phyloP scores from a whole-genome alignment of 2,113 vertebrate genomes.

The Serilophus lunatus region DNA sequence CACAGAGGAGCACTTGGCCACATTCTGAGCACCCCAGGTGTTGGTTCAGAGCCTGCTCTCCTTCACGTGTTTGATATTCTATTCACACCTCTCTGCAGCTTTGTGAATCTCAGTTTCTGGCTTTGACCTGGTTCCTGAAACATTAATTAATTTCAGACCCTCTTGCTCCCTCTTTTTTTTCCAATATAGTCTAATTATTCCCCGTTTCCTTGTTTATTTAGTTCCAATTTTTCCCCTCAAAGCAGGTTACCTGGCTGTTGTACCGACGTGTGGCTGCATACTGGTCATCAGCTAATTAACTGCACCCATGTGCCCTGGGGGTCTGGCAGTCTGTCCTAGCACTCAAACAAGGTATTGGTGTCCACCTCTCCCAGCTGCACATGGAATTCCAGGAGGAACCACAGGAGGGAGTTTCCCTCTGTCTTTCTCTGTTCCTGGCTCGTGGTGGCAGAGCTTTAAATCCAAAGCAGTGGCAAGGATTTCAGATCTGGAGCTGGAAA shows the following conservation, averaged over 20 bases:
- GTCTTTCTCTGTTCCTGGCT: neutral
- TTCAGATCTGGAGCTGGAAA: neutral
- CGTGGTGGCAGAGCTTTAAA: neutral
- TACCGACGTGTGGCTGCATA: neutral
- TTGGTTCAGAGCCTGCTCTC: neutral
- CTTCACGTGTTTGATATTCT: neutral
- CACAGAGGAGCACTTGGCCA: neutral
- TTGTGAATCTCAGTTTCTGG: neutral
- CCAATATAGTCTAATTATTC: neutral
- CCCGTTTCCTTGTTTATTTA: neutral
- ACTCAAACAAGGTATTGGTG: accelerated
- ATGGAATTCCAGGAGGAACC: neutral
- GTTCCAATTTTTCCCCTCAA: neutral
- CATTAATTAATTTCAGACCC: neutral
- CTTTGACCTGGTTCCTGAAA: neutral
- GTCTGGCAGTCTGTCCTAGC: neutral
- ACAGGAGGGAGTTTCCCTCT: neutral
- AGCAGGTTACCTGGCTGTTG: neutral
- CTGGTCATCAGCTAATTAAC: neutral
- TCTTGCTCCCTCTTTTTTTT: neutral
- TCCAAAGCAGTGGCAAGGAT: neutral
- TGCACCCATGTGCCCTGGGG: neutral
- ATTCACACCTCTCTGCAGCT: neutral
- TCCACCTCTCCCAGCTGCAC: neutral
- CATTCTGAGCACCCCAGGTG: neutral